These are phyloP conservation scores for Sarcophaga bullata DNA, from an alignment of 1,140 invertebrate genomes.

Conservation along the genomic window DNA sequence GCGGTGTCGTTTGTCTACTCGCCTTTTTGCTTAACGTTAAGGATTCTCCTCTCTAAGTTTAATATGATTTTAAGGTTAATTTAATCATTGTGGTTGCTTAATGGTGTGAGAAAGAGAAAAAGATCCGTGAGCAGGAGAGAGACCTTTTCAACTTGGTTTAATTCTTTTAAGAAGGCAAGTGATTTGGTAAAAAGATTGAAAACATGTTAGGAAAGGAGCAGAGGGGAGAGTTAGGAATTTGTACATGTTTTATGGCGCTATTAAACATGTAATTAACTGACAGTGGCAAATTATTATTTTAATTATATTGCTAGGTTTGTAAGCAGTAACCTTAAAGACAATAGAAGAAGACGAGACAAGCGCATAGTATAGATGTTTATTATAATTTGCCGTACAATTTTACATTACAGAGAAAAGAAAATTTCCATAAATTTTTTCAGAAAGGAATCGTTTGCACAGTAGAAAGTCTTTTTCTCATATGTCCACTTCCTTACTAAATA, in stretches of 20 bases:
- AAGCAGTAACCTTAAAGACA: too few relatives aligned
- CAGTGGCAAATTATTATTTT: neutral
- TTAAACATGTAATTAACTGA: neutral
- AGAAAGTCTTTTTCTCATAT: too few relatives aligned
- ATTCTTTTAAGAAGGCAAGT: neutral
- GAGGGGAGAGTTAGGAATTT: neutral
- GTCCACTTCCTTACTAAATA: too few relatives aligned
- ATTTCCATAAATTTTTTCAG: too few relatives aligned
- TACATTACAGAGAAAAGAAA: too few relatives aligned
- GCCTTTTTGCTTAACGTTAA: constrained; percentile 42
- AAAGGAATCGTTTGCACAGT: too few relatives aligned
- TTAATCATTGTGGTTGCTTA: constrained; percentile 13
- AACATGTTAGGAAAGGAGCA: neutral
- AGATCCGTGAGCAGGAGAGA: too few relatives aligned
- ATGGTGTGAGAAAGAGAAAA: neutral
- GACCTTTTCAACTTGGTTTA: neutral
- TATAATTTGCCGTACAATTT: too few relatives aligned
- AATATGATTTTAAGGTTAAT: neutral
- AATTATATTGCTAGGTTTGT: constrained; percentile 6
- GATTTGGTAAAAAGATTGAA: neutral
- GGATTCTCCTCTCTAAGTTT: constrained; percentile 29
- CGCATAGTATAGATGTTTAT: too few relatives aligned
- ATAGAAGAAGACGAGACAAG: too few relatives aligned
- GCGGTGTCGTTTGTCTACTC: constrained; percentile 49
- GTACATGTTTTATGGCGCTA: neutral